Conservation (phyloP, 2,797 vertebrate species). For the Eptatretus atami region DNA sequence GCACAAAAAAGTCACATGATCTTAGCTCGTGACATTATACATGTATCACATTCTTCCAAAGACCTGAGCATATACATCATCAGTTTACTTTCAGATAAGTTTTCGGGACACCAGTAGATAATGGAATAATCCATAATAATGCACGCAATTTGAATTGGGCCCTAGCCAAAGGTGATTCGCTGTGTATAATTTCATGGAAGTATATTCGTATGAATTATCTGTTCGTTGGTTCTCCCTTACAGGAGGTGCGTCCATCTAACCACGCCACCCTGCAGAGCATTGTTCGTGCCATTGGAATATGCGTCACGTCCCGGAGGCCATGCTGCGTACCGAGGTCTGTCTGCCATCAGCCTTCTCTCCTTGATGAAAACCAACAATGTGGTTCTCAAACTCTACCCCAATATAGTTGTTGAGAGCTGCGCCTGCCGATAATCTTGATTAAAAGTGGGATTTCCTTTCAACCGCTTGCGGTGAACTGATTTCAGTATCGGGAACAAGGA, state of each 20-base stretch:
- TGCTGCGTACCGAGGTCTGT: constrained; percentile 68
- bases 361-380: constrained; percentile 46
- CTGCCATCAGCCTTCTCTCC: constrained; percentile 44
- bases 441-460: background rate
- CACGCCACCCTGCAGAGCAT: constrained; percentile 93
- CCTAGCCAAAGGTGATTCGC: too few species aligned
- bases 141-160: too few species aligned
- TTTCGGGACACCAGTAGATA: too few species aligned
- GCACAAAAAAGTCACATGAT: too few species aligned
- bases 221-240: constrained; percentile 7
- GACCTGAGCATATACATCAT: too few species aligned
- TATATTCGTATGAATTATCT: too few species aligned
- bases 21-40: too few species aligned
- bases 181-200: too few species aligned
- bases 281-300: constrained; percentile 66
- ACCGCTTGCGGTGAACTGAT: background rate
- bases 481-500: background rate
- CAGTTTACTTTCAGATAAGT: too few species aligned
- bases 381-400: constrained; percentile 64
- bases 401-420: constrained; percentile 69
- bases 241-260: constrained; percentile 63
- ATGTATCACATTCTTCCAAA: too few species aligned
- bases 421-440: constrained; percentile 33
- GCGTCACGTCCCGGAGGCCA: constrained; percentile 56
- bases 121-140: too few species aligned